phyloP scores from a whole-genome alignment of 2,113 vertebrate species.

The Chrysochloris asiatica region DNA sequence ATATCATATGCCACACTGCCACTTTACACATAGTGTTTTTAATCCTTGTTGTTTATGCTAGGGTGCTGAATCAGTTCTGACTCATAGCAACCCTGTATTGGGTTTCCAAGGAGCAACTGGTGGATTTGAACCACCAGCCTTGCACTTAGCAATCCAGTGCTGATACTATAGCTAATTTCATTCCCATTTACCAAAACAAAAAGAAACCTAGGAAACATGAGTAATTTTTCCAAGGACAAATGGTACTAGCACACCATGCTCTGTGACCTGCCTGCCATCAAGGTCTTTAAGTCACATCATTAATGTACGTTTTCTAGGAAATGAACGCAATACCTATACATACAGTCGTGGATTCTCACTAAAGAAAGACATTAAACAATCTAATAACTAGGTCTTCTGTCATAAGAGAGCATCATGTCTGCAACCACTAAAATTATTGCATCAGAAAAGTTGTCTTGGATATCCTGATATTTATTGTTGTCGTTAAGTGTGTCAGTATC shows the following conservation, averaged over 20 bases:
- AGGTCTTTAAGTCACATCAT: accelerated
- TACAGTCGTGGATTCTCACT: background rate
- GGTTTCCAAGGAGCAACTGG: too few species aligned
- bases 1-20: too few species aligned
- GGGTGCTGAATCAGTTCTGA: too few species aligned
- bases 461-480: too few species aligned
- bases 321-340: background rate
- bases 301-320: accelerated
- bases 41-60: background rate
- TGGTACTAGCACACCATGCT: background rate
- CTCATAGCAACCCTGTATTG: too few species aligned
- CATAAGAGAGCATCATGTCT: background rate
- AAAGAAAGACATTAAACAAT: background rate
- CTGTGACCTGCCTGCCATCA: too few species aligned
- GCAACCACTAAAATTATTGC: background rate
- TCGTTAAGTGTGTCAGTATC: too few species aligned
- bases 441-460: background rate
- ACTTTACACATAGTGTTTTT: background rate
- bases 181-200: background rate
- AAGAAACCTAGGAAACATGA: background rate
- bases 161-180: background rate
- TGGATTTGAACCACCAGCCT: too few species aligned
- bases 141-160: too few species aligned
- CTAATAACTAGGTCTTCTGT: background rate
- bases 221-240: background rate